Percentiles rank a stretch among this genome's conserved stretches.
Evolutionary conservation across 2,113 vertebrate species (phyloP).

Genomic region (Lepus europaeus): DNA sequence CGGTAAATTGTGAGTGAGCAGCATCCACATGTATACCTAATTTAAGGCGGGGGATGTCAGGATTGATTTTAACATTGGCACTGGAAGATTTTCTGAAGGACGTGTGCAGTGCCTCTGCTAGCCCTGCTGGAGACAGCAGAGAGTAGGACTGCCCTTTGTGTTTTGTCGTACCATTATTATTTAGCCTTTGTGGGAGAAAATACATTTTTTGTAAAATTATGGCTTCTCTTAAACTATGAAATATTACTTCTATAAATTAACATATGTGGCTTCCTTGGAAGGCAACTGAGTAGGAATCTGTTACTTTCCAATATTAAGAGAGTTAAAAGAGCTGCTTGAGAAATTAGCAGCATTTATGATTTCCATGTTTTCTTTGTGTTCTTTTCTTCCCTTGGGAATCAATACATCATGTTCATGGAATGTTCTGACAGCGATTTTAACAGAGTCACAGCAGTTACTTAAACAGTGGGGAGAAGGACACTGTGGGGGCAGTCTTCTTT

Average conservation of each 20-base stretch:
- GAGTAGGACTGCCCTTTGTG: not conserved
- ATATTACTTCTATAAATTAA: not conserved
- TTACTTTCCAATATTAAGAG: conserved; percentile 4
- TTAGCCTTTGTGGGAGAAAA: not conserved
- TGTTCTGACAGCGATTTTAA: not conserved
- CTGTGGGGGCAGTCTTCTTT: not conserved
- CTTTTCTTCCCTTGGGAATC: conserved; percentile 3
- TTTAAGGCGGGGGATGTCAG: not conserved
- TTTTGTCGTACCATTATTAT: not conserved
- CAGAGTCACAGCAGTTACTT: not conserved
- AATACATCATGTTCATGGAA: not conserved
- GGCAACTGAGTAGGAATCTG: not conserved
- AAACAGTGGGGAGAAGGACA: not conserved
- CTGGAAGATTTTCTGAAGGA: not conserved
- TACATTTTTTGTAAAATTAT: conserved; percentile 33
- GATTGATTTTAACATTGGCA: not conserved
- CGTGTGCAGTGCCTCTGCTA: not conserved
- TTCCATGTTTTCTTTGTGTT: conserved; percentile 38
- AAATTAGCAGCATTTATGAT: conserved; percentile 41
- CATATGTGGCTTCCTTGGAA: not conserved
- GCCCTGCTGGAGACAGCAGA: not conserved
- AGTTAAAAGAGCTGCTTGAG: not conserved
- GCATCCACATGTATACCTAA: not conserved
- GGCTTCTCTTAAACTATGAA: conserved; percentile 44
- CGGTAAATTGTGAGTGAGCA: not conserved